These are phyloP conservation scores for Odontamblyopus lacepedii DNA, from an alignment of 2,797 vertebrate genomes.

Conservation along the genomic window DNA sequence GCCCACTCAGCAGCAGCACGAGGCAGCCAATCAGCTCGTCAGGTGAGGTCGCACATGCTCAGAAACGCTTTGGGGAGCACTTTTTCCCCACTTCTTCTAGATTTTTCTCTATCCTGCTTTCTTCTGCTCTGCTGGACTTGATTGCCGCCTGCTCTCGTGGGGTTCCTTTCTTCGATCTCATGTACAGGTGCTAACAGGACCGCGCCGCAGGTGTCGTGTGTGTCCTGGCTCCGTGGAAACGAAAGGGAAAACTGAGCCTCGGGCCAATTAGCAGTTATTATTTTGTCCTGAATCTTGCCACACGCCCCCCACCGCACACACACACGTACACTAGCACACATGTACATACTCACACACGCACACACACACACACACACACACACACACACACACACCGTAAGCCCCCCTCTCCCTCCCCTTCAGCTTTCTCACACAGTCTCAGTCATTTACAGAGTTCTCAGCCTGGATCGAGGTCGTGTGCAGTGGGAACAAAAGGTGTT, in stretches of 20 bases:
- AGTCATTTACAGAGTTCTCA: constrained; percentile 39
- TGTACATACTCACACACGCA: constrained; percentile 9
- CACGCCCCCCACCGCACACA: constrained; percentile 19
- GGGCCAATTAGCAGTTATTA: constrained; percentile 80
- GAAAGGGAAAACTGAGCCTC: constrained; percentile 60
- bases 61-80: constrained; percentile 45
- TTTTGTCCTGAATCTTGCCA: constrained; percentile 58
- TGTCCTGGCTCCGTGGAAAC: constrained; percentile 57
- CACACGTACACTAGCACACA: constrained; percentile 2
- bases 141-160: constrained; percentile 34
- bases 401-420: constrained; percentile 28
- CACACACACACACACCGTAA: neutral
- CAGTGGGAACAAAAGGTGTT: constrained; percentile 44
- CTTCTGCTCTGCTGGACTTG: constrained; percentile 49
- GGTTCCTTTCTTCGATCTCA: constrained; percentile 43
- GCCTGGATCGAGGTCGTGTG: constrained; percentile 30
- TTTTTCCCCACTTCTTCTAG: constrained; percentile 29
- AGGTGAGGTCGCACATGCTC: constrained; percentile 85
- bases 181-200: constrained; percentile 55
- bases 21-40: constrained; percentile 77
- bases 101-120: constrained; percentile 42
- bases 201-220: constrained; percentile 57
- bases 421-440: constrained; percentile 46
- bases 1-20: constrained; percentile 65
- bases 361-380: constrained; percentile 9